Conservation (phyloP, 2,113 vertebrate genomes). For the Gila orcuttii region DNA sequence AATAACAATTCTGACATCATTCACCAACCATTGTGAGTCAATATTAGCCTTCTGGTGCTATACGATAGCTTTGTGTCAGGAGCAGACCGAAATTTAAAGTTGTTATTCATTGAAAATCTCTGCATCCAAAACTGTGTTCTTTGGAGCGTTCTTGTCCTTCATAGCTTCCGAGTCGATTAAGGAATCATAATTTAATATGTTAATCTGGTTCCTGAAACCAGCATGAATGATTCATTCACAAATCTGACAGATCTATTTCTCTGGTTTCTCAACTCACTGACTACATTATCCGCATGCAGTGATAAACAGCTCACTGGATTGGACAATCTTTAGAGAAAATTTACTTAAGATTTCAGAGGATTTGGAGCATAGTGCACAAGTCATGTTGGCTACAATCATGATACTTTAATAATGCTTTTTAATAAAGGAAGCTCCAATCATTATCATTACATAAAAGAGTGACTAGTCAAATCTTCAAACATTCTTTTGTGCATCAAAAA, state of each 20-base stretch:
- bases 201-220: not conserved
- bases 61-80: not conserved
- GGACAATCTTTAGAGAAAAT: too few species aligned
- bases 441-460: not conserved
- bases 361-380: not conserved
- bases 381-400: not conserved
- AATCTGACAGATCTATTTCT: not conserved
- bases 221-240: not conserved
- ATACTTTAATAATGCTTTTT: not conserved
- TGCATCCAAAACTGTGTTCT: not conserved
- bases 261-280: not conserved
- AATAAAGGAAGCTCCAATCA: not conserved
- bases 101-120: not conserved
- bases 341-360: too few species aligned
- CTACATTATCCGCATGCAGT: not conserved
- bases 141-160: not conserved
- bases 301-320: too few species aligned
- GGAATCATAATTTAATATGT: not conserved
- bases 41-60: not conserved
- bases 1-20: not conserved
- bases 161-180: not conserved
- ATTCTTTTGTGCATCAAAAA: not conserved
- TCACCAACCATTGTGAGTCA: not conserved
- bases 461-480: not conserved
- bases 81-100: not conserved